A percentile compares a stretch with the other conserved stretches of the same genome.
These are phyloP conservation scores for Drosophila lini DNA, from an alignment of 1,140 invertebrate genomes.

Conservation along the genomic window DNA sequence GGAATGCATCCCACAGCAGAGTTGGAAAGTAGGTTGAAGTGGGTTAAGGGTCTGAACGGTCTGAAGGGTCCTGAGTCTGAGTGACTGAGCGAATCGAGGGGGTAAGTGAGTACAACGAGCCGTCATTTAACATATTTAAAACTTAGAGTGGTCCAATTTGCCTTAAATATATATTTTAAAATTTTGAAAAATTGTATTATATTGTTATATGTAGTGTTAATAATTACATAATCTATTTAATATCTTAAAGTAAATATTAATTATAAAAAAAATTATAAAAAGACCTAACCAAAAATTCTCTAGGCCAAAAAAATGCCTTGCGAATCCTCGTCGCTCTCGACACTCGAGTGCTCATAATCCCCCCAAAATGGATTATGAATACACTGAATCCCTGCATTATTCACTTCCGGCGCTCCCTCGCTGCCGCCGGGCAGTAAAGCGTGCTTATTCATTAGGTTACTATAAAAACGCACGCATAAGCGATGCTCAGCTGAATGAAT, in stretches of 20 bases:
- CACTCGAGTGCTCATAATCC: slow-evolving; percentile 1
- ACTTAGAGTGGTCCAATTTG: neutral
- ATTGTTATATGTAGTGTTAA: neutral
- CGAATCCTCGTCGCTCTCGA: neutral
- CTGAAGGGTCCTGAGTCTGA: neutral
- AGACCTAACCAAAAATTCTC: neutral
- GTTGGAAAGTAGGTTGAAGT: slow-evolving; percentile 24
- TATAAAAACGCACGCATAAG: slow-evolving; percentile 25
- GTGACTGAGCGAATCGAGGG: slow-evolving; percentile 20
- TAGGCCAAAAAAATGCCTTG: neutral
- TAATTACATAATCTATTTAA: no score
- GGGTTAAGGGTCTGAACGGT: neutral
- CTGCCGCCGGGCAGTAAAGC: neutral
- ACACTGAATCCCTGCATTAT: slow-evolving; percentile 5
- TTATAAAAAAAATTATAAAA: no score
- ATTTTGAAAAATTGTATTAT: neutral
- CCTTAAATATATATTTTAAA: neutral
- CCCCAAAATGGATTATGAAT: slow-evolving; percentile 12
- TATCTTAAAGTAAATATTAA: neutral
- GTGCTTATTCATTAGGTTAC: slow-evolving; percentile 36
- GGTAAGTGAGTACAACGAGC: neutral
- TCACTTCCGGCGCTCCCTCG: neutral
- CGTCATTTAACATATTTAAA: neutral
- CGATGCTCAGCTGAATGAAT: slow-evolving; percentile 36
- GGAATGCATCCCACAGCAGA: slow-evolving; percentile 2